Evolutionary conservation across 2,888 invertebrate species (phyloP).

Genomic region (Megalurothrips usitatus): DNA sequence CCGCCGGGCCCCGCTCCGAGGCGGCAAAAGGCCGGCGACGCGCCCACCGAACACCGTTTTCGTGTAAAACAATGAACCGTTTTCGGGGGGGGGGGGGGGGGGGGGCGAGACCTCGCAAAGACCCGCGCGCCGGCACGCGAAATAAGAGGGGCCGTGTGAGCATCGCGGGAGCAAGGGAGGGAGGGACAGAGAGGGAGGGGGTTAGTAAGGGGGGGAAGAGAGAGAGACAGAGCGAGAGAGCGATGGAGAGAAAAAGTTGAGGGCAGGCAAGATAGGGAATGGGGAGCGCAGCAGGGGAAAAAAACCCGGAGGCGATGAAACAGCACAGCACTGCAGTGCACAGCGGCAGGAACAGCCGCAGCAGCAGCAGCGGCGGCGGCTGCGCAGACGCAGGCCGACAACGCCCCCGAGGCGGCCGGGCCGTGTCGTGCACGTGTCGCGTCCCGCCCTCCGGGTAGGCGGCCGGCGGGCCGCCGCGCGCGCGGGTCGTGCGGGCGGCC

Average conservation of each 20-base stretch:
- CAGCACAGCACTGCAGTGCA: neutral
- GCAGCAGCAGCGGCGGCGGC: neutral
- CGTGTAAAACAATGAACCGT: too few species aligned
- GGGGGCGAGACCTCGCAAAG: too few species aligned
- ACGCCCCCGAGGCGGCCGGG: too few species aligned
- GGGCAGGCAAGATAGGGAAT: conserved; percentile 6
- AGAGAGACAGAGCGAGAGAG: too few species aligned
- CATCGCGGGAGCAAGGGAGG: neutral
- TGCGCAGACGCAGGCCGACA: neutral
- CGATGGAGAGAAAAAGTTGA: too few species aligned
- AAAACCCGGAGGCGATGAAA: neutral
- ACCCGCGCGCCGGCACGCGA: too few species aligned
- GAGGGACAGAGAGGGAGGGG: neutral
- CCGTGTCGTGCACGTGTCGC: too few species aligned
- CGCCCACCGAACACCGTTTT: neutral
- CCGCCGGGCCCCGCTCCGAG: neutral
- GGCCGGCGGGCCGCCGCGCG: too few species aligned
- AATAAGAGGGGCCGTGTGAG: too few species aligned
- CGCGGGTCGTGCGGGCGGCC: too few species aligned
- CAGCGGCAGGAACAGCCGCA: neutral
- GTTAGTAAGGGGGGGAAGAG: neutral
- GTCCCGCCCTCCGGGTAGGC: too few species aligned
- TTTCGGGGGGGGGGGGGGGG: neutral
- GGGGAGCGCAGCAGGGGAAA: neutral
- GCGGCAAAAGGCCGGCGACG: neutral